phyloP scores from a whole-genome alignment of 2,113 vertebrate species.

The Pluvialis apricaria region DNA sequence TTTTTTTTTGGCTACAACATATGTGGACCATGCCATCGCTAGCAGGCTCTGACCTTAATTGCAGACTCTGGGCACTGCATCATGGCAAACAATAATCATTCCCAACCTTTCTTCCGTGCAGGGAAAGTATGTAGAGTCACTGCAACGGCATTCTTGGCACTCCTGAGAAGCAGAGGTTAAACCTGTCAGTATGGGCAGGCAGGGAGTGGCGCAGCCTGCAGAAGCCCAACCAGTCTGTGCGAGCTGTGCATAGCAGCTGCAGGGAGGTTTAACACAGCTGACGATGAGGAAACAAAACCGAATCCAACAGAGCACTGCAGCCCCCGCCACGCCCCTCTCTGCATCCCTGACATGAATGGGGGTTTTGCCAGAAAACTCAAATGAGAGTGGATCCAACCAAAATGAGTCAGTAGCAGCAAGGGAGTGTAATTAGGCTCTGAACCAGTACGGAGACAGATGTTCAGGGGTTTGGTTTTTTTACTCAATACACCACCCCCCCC shows the following conservation, averaged over 20 bases:
- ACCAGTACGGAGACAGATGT: not conserved
- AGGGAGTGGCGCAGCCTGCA: not conserved
- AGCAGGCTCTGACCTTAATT: not conserved
- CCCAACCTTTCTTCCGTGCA: slow-evolving; percentile 22
- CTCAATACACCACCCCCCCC: not conserved
- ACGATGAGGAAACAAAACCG: not conserved
- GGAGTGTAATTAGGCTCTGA: not conserved
- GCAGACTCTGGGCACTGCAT: not conserved
- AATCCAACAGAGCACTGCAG: not conserved
- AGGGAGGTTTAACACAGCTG: not conserved
- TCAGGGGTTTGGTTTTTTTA: not conserved
- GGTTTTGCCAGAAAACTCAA: not conserved
- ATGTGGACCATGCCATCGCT: not conserved
- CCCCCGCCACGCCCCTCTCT: not conserved
- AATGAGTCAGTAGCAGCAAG: not conserved
- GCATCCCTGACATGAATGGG: not conserved
- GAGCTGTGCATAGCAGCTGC: not conserved
- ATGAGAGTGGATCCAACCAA: not conserved
- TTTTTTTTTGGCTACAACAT: not conserved
- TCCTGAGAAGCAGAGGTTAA: slow-evolving; percentile 33
- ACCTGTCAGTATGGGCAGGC: not conserved
- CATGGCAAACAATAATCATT: not conserved
- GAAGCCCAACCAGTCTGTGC: not conserved
- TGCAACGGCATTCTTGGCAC: not conserved
- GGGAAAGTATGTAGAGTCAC: slow-evolving; percentile 51